Evolutionary conservation across 2,113 vertebrate genomes (phyloP), one percentile per base, ranked within the genome.

Genomic region (Cryptoleucopteryx plumbea): DNA sequence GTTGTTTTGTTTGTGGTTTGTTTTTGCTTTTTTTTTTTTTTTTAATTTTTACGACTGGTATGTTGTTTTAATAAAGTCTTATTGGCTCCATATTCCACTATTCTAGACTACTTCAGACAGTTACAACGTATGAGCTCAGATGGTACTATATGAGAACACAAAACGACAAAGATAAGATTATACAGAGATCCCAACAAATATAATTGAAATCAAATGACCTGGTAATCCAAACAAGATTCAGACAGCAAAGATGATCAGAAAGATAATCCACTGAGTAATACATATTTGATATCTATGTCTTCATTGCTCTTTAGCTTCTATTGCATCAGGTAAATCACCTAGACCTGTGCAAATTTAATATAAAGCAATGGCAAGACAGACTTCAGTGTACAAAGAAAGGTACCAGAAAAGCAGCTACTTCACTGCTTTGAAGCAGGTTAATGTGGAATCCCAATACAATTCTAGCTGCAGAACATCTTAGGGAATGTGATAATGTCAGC

Each of bases 191-290:
- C 65, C 36, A 58, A 55, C 18, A 53, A 88, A 53, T 43, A 13
- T 40, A 78, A 84, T 71, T 43, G 67, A 92, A 97, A 80, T 53
- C 52, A 86, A 83, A 83, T 56, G 86, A 91, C 77, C 66, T 87
- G 78, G 73, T 70, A 93, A 94, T 84, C 78, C 89, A 93, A 92
- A 94, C 81, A 84, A 87, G 65, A 93, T 89, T 95, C 86, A 95
- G 94, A 93, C 83, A 0, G 70, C 65, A 80, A 81, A 90, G 91
- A 96, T 96, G 42, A 84, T 72, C 59, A 61, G 42, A n/a, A 92
- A 72, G 94, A 96, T 92, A 92, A 96, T 67, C 48, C 61, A 94
- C 43, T 91, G 91, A 96, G 65, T 95, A 96, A 94, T 36, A 89
- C 70, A 56, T 88, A 91, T 68, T 86, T 56, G 81, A 90, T 89